Evolutionary conservation across 2,113 vertebrate species (phyloP).

Genomic region (Coptodon rendalli): DNA sequence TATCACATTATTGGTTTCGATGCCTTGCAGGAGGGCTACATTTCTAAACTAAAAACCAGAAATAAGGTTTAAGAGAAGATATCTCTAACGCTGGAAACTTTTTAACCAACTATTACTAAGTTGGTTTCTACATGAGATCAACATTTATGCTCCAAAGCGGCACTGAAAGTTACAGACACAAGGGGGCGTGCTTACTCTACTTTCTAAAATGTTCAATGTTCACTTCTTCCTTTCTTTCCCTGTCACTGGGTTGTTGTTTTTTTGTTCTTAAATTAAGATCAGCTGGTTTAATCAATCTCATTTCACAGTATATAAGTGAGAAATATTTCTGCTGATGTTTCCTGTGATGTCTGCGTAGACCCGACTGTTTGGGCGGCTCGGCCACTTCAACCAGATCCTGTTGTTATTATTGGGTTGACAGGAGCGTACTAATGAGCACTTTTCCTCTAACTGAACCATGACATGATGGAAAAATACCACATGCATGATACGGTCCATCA

Average conservation of each 20-base stretch:
- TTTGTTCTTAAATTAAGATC: not conserved
- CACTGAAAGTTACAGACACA: not conserved
- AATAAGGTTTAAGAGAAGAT: not conserved
- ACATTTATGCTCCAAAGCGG: not conserved
- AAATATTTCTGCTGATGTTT: not conserved
- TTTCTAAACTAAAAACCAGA: not conserved
- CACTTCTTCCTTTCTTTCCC: not conserved
- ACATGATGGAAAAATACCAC: slow-evolving; percentile 32
- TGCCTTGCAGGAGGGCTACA: accelerated
- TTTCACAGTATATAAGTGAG: not conserved
- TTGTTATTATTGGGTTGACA: slow-evolving; percentile 21
- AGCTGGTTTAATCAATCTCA: not conserved
- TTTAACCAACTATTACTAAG: not conserved
- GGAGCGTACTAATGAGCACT: slow-evolving; percentile 16
- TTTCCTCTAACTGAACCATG: slow-evolving; percentile 33
- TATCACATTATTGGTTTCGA: accelerated
- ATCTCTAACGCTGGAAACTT: not conserved
- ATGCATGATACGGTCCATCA: not conserved
- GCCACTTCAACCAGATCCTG: slow-evolving; percentile 1
- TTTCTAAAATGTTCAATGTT: not conserved
- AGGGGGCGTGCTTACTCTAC: not conserved
- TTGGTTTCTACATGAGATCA: accelerated
- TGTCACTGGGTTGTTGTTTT: not conserved
- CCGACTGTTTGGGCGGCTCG: not conserved
- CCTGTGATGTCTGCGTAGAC: not conserved